Evolutionary conservation across 2,797 vertebrate species (phyloP).

Genomic region (Tinamus major): DNA sequence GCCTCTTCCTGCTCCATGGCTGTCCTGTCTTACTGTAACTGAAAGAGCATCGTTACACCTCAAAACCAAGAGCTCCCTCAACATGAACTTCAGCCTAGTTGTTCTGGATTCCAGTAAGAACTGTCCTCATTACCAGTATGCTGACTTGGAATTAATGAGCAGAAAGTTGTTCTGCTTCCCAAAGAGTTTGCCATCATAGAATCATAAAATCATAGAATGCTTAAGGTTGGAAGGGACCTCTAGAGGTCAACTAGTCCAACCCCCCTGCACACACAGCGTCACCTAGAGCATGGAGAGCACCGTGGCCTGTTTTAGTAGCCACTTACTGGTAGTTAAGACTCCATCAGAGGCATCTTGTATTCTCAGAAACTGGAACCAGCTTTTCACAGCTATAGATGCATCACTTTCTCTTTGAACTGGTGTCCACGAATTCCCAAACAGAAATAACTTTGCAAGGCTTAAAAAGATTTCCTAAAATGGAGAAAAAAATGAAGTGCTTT

Average conservation of each 20-base stretch:
- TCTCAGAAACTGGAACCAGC: not conserved
- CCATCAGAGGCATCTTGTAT: not conserved
- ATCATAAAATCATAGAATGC: too few relatives aligned
- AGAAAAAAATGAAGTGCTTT: not conserved
- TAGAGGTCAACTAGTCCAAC: too few relatives aligned
- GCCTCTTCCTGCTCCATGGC: not conserved
- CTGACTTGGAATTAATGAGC: not conserved
- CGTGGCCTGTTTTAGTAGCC: not conserved
- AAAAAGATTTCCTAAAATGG: slow-evolving; percentile 1
- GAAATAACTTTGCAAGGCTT: not conserved
- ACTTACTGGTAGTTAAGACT: not conserved
- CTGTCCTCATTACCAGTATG: not conserved
- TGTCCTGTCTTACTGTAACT: not conserved
- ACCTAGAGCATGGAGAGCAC: too few relatives aligned
- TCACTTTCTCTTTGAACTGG: not conserved
- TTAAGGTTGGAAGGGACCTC: too few relatives aligned
- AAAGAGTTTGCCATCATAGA: not conserved
- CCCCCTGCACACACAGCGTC: too few relatives aligned
- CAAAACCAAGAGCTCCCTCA: not conserved
- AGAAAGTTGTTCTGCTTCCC: not conserved
- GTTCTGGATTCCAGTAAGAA: not conserved
- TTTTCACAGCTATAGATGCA: not conserved
- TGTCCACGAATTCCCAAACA: not conserved
- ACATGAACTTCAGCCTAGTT: not conserved
- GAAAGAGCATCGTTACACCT: not conserved